Percentiles rank a stretch among this genome's conserved stretches.
Conservation (phyloP, 2,113 vertebrate species). For the Erythrolamprus reginae region DNA sequence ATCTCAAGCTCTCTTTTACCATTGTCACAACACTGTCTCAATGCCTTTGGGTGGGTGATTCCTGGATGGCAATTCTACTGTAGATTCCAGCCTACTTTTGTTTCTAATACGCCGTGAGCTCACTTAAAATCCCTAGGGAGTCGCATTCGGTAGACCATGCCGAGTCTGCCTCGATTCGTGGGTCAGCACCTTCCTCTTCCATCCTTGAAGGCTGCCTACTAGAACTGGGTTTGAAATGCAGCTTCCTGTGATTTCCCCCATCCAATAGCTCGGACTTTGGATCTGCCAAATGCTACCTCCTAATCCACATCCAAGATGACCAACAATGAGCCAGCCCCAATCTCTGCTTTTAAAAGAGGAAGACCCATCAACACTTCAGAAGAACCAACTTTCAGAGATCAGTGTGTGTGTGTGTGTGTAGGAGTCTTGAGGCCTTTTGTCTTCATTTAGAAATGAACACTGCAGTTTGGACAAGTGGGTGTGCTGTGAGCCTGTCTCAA, state of each 20-base stretch:
- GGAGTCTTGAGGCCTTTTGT: not conserved
- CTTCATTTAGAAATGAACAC: not conserved
- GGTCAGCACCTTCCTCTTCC: not conserved
- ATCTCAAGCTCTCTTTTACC: not conserved
- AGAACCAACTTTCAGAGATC: not conserved
- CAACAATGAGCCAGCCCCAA: not conserved
- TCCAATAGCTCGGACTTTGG: no score
- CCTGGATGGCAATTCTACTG: not conserved
- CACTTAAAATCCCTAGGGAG: not conserved
- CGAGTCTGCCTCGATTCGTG: no score
- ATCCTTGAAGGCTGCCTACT: not conserved
- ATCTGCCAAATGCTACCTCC: not conserved
- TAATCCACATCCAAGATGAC: not conserved
- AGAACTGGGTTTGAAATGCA: not conserved
- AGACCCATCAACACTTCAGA: not conserved
- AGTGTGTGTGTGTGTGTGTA: accelerated
- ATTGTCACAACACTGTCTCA: not conserved
- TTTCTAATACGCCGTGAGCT: not conserved
- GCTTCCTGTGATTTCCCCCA: not conserved
- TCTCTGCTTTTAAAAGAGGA: no score
- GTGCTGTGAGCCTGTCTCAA: not conserved
- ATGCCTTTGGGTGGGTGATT: not conserved
- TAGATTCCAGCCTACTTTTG: not conserved
- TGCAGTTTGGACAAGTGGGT: not conserved
- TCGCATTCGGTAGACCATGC: not conserved